phyloP scores from a whole-genome alignment of 2,888 invertebrate genomes.

The Entomobrya proxima region DNA sequence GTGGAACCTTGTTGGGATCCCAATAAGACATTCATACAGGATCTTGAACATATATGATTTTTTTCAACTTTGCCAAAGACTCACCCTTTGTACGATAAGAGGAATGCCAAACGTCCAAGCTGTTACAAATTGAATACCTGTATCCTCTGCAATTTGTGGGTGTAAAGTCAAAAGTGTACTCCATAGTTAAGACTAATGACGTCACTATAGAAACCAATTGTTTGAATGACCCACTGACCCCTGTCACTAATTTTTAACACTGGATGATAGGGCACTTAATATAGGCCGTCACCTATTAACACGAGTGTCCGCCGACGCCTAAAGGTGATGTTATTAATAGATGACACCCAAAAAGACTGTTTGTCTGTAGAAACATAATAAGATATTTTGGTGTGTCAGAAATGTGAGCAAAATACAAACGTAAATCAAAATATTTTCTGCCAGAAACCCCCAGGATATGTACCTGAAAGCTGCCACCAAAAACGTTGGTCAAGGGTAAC shows the following conservation, averaged over 20 bases:
- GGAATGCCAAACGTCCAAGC: neutral
- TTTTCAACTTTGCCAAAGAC: neutral
- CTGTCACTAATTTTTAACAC: no score
- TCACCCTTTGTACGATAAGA: neutral
- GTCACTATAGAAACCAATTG: no score
- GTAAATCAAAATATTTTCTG: neutral
- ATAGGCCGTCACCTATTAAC: no score
- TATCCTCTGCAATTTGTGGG: neutral
- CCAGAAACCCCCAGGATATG: neutral
- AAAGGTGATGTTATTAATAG: no score
- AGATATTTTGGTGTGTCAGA: neutral
- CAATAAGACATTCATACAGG: neutral
- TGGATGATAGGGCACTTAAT: no score
- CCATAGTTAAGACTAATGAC: neutral
- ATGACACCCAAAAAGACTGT: no score
- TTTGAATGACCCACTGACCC: no score
- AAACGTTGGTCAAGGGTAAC: neutral
- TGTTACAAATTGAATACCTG: neutral
- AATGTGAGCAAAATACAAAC: no score
- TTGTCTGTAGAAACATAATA: neutral
- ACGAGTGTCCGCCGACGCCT: no score
- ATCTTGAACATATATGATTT: neutral
- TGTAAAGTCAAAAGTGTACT: neutral
- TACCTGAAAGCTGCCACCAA: neutral
- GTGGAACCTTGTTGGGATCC: neutral